Percentiles rank a stretch among this genome's conserved stretches.
These are phyloP conservation scores for Drosophila saltans DNA, from an alignment of 1,140 invertebrate genomes.

Conservation along the genomic window DNA sequence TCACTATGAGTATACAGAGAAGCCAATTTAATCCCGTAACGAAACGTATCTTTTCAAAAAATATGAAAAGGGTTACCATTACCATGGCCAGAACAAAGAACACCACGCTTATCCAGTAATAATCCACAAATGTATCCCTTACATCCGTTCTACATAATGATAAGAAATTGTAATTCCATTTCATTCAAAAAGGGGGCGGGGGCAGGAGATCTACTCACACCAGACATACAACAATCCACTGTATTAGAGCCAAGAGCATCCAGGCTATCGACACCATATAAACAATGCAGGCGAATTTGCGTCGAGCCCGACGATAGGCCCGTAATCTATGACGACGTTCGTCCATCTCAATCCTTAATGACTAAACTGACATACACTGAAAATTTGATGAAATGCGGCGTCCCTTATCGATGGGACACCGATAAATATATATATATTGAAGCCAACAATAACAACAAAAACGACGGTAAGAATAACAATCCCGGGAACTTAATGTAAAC, in stretches of 20 bases:
- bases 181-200: background rate
- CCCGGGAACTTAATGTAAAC: background rate
- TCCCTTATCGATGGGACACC: background rate
- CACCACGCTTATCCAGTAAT: conserved; percentile 49
- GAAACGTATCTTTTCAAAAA: conserved; percentile 50
- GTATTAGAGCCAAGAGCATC: conserved; percentile 44
- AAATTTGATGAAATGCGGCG: conserved; percentile 6
- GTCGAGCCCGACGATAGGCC: conserved; percentile 41
- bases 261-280: conserved; percentile 51
- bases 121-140: background rate
- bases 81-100: conserved; percentile 45
- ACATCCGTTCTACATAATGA: conserved; percentile 8
- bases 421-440: background rate
- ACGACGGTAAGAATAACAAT: background rate
- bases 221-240: conserved; percentile 41
- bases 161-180: no score
- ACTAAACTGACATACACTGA: conserved; percentile 7
- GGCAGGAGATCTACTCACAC: conserved; percentile 39
- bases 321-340: conserved; percentile 25
- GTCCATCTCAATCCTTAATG: conserved; percentile 43
- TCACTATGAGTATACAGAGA: conserved; percentile 49
- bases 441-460: background rate
- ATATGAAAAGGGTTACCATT: conserved; percentile 47
- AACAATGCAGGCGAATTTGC: conserved; percentile 50
- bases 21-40: conserved; percentile 48